Percentiles rank a stretch among this genome's conserved stretches.
Conservation (phyloP, 2,888 invertebrate genomes). For the Dryocosmus kuriphilus region DNA sequence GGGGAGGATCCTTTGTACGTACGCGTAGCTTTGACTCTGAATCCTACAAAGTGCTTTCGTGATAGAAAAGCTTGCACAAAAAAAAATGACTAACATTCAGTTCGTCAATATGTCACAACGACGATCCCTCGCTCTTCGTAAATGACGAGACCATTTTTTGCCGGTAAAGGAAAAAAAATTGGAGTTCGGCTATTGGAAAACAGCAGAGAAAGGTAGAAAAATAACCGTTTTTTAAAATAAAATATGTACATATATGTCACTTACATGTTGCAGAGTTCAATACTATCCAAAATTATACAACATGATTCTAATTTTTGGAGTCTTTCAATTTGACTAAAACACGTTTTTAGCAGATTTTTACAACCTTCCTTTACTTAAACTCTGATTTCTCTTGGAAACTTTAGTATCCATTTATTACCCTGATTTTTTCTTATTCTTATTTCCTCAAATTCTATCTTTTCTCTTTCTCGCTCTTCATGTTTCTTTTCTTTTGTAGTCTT, state of each 20-base stretch:
- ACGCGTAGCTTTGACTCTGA: neutral
- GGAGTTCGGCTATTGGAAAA: neutral
- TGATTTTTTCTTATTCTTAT: neutral
- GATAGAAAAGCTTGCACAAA: neutral
- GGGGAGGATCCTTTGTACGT: neutral
- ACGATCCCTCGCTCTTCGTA: neutral
- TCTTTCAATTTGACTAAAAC: neutral
- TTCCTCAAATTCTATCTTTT: neutral
- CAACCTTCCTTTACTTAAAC: neutral
- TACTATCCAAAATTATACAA: too few species aligned
- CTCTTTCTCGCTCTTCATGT: neutral
- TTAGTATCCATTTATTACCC: neutral
- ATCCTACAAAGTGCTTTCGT: conserved; percentile 3
- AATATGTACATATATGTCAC: neutral
- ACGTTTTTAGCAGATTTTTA: neutral
- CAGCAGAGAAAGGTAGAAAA: neutral
- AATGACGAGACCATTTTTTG: neutral
- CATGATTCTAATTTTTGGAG: too few species aligned
- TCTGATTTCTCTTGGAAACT: neutral
- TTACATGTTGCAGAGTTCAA: too few species aligned
- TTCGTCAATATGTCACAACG: conserved; percentile 9
- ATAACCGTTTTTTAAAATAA: neutral
- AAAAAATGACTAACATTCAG: conserved; percentile 15
- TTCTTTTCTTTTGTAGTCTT: neutral
- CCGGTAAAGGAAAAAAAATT: neutral